A percentile compares a stretch with the other conserved stretches of the same genome.
These are phyloP conservation scores for Palythoa caribaeorum DNA, from an alignment of 92 coral and sea anemone species.

Conservation along the genomic window DNA sequence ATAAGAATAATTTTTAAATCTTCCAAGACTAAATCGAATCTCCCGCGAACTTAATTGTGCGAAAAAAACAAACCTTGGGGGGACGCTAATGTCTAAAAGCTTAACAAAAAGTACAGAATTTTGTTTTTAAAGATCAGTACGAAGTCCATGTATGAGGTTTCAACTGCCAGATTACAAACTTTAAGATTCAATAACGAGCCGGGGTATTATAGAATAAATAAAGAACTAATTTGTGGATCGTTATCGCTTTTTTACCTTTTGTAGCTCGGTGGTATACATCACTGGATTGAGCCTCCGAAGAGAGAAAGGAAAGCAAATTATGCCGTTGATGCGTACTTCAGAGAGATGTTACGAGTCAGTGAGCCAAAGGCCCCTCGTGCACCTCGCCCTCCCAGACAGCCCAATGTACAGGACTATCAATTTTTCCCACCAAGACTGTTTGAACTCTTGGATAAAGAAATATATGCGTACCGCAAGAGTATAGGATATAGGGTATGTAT, in stretches of 20 bases:
- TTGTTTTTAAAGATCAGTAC: too few species aligned
- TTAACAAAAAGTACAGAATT: too few species aligned
- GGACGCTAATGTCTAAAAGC: too few species aligned
- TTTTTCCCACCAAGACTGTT: constrained; percentile 98
- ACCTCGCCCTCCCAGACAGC: constrained; percentile 99
- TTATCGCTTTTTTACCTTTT: background rate
- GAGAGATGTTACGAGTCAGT: constrained; percentile 95
- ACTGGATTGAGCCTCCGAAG: constrained; percentile 99
- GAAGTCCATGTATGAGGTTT: too few species aligned
- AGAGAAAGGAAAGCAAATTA: constrained; percentile 99
- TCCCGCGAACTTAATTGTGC: too few species aligned
- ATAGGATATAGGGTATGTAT: constrained; percentile 94
- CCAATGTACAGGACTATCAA: constrained; percentile 98
- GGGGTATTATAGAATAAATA: too few species aligned
- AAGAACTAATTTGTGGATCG: too few species aligned
- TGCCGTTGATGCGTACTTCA: constrained; percentile 97
- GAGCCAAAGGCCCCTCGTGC: constrained; percentile 99
- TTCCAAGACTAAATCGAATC: too few species aligned
- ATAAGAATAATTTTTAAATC: too few species aligned
- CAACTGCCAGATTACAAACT: too few species aligned
- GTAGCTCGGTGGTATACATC: constrained; percentile 88
- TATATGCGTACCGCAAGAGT: constrained; percentile 95
- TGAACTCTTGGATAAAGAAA: constrained; percentile 97
- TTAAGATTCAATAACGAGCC: too few species aligned
- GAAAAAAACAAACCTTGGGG: too few species aligned